Evolutionary conservation across 1,140 invertebrate genomes (phyloP), one percentile per base, ranked within the genome.

Genomic region (Heterodera schachtii): DNA sequence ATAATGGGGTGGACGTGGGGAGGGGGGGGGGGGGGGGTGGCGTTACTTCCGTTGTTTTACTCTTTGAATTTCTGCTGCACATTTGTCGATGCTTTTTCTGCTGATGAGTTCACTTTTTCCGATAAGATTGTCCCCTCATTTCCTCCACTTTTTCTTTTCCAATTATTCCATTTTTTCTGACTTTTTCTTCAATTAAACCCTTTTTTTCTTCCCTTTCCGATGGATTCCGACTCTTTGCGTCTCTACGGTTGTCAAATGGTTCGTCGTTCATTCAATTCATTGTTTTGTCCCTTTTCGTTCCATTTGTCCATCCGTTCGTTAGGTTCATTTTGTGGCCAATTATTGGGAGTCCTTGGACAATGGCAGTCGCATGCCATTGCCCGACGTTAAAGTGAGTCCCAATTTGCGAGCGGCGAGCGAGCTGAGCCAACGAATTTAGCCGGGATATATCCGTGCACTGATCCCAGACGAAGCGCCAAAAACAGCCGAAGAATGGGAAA

Each of bases 311-410:
- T 75, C 19, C 46, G 0, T 19, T 64, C 19, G 19, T 19, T 11
- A 75, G 74, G 47, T 75, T 43, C 31, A 86, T 75, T 90, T 90
- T 49, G 86, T 92, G 11, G 90, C 90, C 44, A 87, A 91, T 78
- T 92, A 93, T 87, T 90, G 93, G 84, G 93, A 94, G 66, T 94
- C 92, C 78, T 93, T 95, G 74, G 90, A 93, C 71, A 70, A 82
- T 60, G 69, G 69, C 31, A 47, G 41, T n/a, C 91, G 93, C 91
- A 93, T 91, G 89, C 91, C 92, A 2, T 82, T 92, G 16, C 91
- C 92, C 16, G 86, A 89, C 69, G 91, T 93, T 8, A 84, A 52
- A 52, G 49, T 52, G 11, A 52, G 49, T 11, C 0, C 49, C 49
- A 52, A 8, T 52, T 52, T 52, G 49, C 2, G 6, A 52, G 11